phyloP scores from a whole-genome alignment of 2,797 vertebrate species.

The Sebastes baramenuke region DNA sequence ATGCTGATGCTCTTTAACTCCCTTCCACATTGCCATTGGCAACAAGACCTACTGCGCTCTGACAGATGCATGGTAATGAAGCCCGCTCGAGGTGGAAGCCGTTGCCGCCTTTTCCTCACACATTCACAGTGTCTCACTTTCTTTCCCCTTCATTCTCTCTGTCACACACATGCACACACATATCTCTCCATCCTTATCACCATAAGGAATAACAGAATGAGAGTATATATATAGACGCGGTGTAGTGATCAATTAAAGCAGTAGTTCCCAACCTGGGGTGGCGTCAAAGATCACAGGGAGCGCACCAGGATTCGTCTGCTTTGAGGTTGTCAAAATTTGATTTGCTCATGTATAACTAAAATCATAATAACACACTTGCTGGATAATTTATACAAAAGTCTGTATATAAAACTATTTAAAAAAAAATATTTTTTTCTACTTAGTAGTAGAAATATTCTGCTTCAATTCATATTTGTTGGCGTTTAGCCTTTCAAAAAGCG shows the following conservation, averaged over 20 bases:
- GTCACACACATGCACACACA: slow-evolving; percentile 20
- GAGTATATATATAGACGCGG: not conserved
- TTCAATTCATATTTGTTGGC: no score
- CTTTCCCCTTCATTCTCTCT: not conserved
- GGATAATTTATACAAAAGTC: no score
- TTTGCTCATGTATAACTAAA: no score
- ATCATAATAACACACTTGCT: no score
- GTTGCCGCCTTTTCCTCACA: slow-evolving; percentile 41
- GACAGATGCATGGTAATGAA: slow-evolving; percentile 81
- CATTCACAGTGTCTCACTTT: slow-evolving; percentile 41
- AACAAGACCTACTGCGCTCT: slow-evolving; percentile 61
- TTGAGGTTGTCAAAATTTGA: no score
- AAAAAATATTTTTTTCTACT: no score
- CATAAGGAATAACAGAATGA: not conserved
- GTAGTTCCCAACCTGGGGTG: no score
- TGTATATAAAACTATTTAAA: no score
- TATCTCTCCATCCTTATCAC: slow-evolving; percentile 1
- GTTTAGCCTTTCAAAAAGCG: no score
- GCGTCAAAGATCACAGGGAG: no score
- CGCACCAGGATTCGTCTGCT: no score
- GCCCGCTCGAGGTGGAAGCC: slow-evolving; percentile 66
- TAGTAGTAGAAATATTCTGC: no score
- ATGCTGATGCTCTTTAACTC: slow-evolving; percentile 75
- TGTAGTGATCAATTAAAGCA: not conserved
- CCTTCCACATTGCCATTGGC: slow-evolving; percentile 72